Base-by-base conservation (phyloP, 2,888 invertebrate species). In the Mesochorus sp. region DNA sequence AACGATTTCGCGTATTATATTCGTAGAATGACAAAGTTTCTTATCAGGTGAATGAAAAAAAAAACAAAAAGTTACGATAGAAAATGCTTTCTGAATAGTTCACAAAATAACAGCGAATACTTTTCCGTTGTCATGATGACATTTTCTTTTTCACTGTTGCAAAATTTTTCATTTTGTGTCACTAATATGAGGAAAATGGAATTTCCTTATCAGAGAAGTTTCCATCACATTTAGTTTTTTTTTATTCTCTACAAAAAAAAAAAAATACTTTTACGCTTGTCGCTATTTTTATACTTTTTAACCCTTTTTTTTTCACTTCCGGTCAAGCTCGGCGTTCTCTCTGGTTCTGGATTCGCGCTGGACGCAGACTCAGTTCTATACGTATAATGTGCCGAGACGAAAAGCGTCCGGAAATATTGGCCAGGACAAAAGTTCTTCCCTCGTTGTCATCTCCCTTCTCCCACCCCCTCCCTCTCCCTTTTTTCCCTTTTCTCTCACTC, bases 391-490 rank as follows among this genome's bases (percentile, higher is more conserved):
- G 42, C 47, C 42, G 59, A 34, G 73, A 49, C 59, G 70, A 53
- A 49, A 72, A 24, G 53, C 66, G 55, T 62, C 75, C 77, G 77
- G 75, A 72, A 75, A 80, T 78, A 80, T 80, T 80, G 74, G 49
- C 67, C 70, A 17, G 66, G 71, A 77, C 71, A 74, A 80, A 71
- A 68, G 74, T 80, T 44, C 64, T 42, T 37, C 57, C 17, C 59
- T 21, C 57, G 14, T 62, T 53, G 24, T 34, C 61, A n/a, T 49
- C 70, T 37, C 37, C 37, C 24, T 12, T 57, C 51, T 10, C 34
- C 17, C 34, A 67, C 47, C 39, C 74, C 71, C 73, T 62, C 62
- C 76, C 61, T 47, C 37, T 28, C 47, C 68, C 72, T 51, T 67
- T 49, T 26, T 57, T 34, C 66, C 73, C 34, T 68, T 28, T 39